Evolutionary conservation across 2,888 invertebrate species (phyloP).

Genomic region (Argyresthia goedartella): DNA sequence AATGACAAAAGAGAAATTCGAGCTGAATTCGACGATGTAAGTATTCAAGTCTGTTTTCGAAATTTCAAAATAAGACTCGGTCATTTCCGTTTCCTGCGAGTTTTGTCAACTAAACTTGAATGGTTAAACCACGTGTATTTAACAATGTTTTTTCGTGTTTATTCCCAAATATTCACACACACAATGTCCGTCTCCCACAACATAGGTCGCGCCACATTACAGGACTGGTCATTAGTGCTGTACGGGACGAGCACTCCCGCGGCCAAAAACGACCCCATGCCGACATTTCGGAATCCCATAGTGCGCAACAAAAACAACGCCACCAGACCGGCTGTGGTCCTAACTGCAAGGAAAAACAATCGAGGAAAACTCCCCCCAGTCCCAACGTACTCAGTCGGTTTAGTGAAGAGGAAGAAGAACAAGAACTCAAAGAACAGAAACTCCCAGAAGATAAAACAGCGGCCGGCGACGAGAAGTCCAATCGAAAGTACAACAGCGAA

Average conservation of each 20-base stretch:
- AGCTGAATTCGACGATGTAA: too few species aligned
- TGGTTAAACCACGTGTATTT: not conserved
- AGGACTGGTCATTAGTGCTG: slow-evolving; percentile 94
- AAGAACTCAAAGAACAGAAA: slow-evolving; percentile 69
- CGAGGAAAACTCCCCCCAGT: slow-evolving; percentile 48
- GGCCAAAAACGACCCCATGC: slow-evolving; percentile 74
- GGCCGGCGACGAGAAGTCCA: slow-evolving; percentile 66
- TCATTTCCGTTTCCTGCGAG: too few species aligned
- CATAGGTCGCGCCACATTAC: slow-evolving; percentile 88
- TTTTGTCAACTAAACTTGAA: too few species aligned
- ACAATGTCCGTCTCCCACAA: slow-evolving; percentile 18
- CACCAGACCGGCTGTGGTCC: slow-evolving; percentile 53
- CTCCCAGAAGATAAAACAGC: slow-evolving; percentile 63
- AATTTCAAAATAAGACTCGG: too few species aligned
- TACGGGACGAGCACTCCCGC: slow-evolving; percentile 85
- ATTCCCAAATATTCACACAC: not conserved
- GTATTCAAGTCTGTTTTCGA: too few species aligned
- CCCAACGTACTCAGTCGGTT: slow-evolving; percentile 55
- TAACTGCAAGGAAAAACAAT: slow-evolving; percentile 49
- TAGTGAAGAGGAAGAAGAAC: slow-evolving; percentile 66
- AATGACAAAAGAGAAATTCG: too few species aligned
- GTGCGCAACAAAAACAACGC: slow-evolving; percentile 51
- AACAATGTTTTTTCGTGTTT: not conserved
- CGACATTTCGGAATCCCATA: slow-evolving; percentile 53
- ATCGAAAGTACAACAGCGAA: slow-evolving; percentile 61